Conservation (phyloP, 2,888 invertebrate species). For the Morpho deidamia region DNA sequence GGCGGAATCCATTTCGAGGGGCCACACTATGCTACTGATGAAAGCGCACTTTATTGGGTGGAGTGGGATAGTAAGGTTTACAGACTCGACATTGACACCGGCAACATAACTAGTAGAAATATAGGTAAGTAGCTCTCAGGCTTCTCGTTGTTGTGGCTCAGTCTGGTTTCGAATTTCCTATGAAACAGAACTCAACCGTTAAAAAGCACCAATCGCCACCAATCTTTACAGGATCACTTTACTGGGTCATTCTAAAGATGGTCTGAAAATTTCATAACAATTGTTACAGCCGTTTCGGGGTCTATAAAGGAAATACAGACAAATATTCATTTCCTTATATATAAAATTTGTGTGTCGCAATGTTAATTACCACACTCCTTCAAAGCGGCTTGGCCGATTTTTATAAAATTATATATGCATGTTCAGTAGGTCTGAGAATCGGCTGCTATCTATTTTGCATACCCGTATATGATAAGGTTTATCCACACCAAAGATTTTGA, state of each 20-base stretch:
- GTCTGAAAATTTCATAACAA: background rate
- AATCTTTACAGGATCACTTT: background rate
- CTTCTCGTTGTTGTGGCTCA: too few species aligned
- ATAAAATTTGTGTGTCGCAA: too few species aligned
- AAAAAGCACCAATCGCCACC: background rate
- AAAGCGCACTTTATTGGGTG: conserved; percentile 72
- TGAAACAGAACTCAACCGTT: background rate
- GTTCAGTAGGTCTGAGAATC: too few species aligned
- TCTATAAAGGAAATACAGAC: too few species aligned
- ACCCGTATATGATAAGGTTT: too few species aligned
- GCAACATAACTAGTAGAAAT: conserved; percentile 57
- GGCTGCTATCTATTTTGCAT: too few species aligned
- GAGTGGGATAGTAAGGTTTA: conserved; percentile 76
- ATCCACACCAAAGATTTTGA: too few species aligned
- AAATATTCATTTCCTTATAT: too few species aligned
- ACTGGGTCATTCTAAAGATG: background rate
- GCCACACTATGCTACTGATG: conserved; percentile 78
- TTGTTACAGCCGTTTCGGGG: background rate
- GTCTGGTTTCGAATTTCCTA: background rate
- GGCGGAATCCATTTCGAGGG: conserved; percentile 76
- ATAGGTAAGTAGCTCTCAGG: conserved; percentile 44
- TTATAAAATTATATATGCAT: too few species aligned
- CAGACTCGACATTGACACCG: conserved; percentile 67
- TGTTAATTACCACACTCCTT: too few species aligned
- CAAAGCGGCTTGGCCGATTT: too few species aligned